These are phyloP conservation scores for Amphipoea lucens DNA, from an alignment of 2,888 invertebrate species.

Conservation along the genomic window DNA sequence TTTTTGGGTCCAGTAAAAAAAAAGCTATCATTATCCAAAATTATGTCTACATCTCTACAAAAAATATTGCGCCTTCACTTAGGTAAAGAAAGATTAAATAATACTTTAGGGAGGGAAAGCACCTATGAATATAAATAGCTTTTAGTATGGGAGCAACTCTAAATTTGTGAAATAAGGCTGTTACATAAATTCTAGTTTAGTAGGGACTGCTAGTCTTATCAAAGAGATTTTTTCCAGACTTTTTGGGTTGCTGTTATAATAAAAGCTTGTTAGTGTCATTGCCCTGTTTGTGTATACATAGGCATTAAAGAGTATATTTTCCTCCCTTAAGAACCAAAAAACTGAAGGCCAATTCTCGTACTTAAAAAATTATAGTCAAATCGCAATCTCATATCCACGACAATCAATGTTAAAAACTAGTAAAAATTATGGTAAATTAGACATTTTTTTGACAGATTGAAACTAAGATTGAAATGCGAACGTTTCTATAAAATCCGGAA, in stretches of 20 bases:
- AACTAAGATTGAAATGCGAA: not conserved
- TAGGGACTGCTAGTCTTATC: constrained; percentile 22
- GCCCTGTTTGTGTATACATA: not conserved
- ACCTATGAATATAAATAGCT: constrained; percentile 51
- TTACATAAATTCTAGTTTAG: constrained; percentile 26
- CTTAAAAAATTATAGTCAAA: not conserved
- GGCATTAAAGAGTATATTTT: not conserved
- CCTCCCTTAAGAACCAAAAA: no score
- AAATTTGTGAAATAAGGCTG: constrained; percentile 28
- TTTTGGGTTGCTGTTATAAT: not conserved
- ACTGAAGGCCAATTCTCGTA: not conserved
- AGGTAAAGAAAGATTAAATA: constrained; percentile 39
- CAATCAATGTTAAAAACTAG: not conserved
- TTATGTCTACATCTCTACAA: not conserved
- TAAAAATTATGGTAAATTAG: not conserved
- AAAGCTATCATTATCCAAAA: not conserved
- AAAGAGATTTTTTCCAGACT: not conserved
- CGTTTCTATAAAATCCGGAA: not conserved
- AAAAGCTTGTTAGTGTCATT: not conserved
- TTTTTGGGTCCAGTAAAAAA: no score
- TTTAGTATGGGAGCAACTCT: constrained; percentile 32
- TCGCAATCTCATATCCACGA: no score
- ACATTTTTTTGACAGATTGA: no score
- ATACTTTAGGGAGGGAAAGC: constrained; percentile 39
- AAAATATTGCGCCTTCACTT: constrained; percentile 18